Evolutionary conservation across 1,140 invertebrate genomes (phyloP).

Genomic region (Probaryconus sp.): DNA sequence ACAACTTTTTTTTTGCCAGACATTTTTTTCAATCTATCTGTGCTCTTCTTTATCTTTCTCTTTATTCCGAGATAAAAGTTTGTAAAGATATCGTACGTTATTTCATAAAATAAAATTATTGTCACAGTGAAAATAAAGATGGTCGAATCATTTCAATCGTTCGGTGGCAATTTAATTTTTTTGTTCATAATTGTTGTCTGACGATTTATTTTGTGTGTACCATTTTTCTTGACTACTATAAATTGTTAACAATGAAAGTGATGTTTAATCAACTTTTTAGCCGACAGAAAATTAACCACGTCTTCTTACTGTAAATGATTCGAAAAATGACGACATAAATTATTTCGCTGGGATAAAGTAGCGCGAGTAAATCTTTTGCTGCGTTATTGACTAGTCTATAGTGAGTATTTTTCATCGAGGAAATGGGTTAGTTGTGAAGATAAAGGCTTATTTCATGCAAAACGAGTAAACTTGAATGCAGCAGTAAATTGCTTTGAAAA

Average conservation of each 20-base stretch:
- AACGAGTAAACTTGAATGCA: conserved; percentile 1
- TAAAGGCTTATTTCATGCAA: conserved; percentile 6
- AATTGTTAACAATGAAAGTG: too few species aligned
- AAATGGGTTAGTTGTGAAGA: conserved; percentile 2
- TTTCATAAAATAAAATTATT: conserved; percentile 30
- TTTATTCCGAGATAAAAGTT: conserved; percentile 42
- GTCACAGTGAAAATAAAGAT: too few species aligned
- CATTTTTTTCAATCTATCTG: conserved; percentile 26
- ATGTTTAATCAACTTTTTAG: too few species aligned
- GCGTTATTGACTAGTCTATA: conserved; percentile 13
- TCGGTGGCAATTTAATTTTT: too few species aligned
- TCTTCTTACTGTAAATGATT: conserved; percentile 10
- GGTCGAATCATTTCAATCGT: too few species aligned
- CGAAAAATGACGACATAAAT: conserved; percentile 6
- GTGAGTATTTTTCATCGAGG: background rate
- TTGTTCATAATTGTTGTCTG: too few species aligned
- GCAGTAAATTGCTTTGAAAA: background rate
- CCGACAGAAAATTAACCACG: conserved; percentile 4
- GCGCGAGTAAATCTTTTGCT: conserved; percentile 1
- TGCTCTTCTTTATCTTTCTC: conserved; percentile 6
- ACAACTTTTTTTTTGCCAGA: conserved; percentile 25
- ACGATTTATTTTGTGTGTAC: too few species aligned
- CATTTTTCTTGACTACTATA: too few species aligned
- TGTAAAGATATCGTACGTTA: conserved; percentile 8
- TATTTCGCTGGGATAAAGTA: conserved; percentile 14